Evolutionary conservation across 2,888 invertebrate species (phyloP).

Genomic region (Apamea anceps): DNA sequence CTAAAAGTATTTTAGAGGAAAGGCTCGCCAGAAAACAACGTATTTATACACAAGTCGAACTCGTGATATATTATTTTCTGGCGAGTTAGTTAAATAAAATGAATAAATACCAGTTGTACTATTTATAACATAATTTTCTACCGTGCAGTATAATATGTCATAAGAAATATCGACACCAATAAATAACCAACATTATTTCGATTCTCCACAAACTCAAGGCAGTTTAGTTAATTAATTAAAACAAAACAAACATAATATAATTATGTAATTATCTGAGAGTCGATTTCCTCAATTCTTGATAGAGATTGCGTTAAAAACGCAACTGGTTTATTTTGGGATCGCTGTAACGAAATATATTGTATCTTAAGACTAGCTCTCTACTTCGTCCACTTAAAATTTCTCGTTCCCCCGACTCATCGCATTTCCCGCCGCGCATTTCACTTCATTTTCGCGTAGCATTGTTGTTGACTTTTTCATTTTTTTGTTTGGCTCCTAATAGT

Average conservation of each 20-base stretch:
- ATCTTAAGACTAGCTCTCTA: neutral
- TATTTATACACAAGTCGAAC: neutral
- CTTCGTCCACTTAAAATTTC: neutral
- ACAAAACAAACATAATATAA: conserved; percentile 73
- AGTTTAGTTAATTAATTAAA: conserved; percentile 73
- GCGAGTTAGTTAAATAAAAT: neutral
- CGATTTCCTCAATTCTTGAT: conserved; percentile 67
- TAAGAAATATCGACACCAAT: conserved; percentile 46
- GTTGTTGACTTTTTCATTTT: neutral
- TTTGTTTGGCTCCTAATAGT: neutral
- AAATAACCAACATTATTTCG: conserved; percentile 59
- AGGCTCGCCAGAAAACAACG: neutral
- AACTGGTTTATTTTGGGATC: conserved; percentile 54
- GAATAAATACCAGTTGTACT: neutral
- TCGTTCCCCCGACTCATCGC: neutral
- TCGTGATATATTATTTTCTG: neutral
- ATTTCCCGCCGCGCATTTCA: neutral
- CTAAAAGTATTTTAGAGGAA: neutral
- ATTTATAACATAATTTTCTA: neutral
- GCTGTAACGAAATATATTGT: conserved; percentile 29
- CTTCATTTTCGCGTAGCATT: neutral
- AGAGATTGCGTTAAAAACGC: conserved; percentile 50
- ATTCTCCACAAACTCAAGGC: conserved; percentile 69
- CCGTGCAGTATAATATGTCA: conserved; percentile 21
- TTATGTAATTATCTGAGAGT: conserved; percentile 61